A percentile compares a stretch with the other conserved stretches of the same genome.
These are phyloP conservation scores for Stichodactyla helianthus DNA, from an alignment of 64 coral and sea anemone genomes.

Conservation along the genomic window DNA sequence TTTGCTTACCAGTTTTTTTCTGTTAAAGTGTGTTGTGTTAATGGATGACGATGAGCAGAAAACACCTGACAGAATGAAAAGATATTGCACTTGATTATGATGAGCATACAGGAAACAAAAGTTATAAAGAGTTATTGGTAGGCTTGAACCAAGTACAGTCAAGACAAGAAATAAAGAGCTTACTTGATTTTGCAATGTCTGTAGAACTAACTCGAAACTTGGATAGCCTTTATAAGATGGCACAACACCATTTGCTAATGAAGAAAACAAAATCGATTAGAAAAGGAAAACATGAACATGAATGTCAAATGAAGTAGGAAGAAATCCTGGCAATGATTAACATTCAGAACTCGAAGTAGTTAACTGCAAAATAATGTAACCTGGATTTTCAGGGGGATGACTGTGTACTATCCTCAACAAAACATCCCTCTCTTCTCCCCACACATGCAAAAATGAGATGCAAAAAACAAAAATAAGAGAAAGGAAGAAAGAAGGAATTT, in stretches of 20 bases:
- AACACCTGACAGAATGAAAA: slow-evolving; percentile 50
- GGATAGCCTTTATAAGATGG: slow-evolving; percentile 79
- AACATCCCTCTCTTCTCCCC: no score
- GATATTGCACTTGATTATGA: neutral
- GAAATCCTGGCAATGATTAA: no score
- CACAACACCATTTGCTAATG: slow-evolving; percentile 69
- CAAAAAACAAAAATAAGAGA: no score
- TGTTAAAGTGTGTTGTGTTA: slow-evolving; percentile 65
- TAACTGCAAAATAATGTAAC: no score
- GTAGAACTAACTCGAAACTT: slow-evolving; percentile 67
- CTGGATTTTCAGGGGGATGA: no score
- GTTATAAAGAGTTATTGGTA: no score
- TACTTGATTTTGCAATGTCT: slow-evolving; percentile 83
- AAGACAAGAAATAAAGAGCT: neutral
- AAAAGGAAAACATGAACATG: neutral
- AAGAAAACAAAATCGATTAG: neutral
- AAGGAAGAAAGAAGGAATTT: no score
- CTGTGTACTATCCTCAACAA: no score
- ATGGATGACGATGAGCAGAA: slow-evolving; percentile 54
- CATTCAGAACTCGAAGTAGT: no score
- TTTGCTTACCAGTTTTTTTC: slow-evolving; percentile 67
- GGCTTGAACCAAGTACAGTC: no score
- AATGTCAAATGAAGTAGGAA: no score
- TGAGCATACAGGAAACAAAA: neutral
- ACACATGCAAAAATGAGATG: no score